Percentiles rank a stretch among this genome's conserved stretches.
phyloP scores from a whole-genome alignment of 2,113 vertebrate genomes.

The Hyaena hyaena region DNA sequence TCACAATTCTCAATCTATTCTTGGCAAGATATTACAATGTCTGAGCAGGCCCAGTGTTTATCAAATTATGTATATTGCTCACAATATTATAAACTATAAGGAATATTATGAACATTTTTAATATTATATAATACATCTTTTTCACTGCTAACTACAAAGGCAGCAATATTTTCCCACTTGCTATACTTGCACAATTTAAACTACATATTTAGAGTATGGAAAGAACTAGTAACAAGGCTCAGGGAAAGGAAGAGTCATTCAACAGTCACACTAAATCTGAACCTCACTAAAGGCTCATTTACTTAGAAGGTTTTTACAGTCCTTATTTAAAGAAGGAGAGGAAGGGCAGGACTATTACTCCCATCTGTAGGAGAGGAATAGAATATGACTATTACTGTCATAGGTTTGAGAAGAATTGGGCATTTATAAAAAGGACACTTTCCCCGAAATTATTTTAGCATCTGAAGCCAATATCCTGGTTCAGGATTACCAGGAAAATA shows the following conservation, averaged over 20 bases:
- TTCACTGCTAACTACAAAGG: not conserved
- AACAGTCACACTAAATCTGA: not conserved
- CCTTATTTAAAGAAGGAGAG: not conserved
- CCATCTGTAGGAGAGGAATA: no score
- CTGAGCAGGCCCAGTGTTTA: not conserved
- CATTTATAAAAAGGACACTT: not conserved
- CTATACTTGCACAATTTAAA: not conserved
- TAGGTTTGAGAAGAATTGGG: not conserved
- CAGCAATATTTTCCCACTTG: not conserved
- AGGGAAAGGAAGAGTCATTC: not conserved
- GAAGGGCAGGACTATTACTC: not conserved
- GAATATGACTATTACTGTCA: not conserved
- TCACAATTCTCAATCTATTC: conserved; percentile 47
- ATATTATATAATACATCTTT: not conserved
- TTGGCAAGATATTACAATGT: conserved; percentile 40
- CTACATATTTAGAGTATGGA: not conserved
- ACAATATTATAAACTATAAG: not conserved
- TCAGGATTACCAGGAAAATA: not conserved
- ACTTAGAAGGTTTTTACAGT: not conserved
- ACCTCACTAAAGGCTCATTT: not conserved
- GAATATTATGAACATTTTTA: conserved; percentile 43
- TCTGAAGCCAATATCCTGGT: not conserved
- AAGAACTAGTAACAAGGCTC: not conserved
- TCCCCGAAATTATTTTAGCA: not conserved
- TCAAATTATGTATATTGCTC: conserved; percentile 48